Evolutionary conservation across 2,113 vertebrate species (phyloP).

Genomic region (Coturnix japonica): DNA sequence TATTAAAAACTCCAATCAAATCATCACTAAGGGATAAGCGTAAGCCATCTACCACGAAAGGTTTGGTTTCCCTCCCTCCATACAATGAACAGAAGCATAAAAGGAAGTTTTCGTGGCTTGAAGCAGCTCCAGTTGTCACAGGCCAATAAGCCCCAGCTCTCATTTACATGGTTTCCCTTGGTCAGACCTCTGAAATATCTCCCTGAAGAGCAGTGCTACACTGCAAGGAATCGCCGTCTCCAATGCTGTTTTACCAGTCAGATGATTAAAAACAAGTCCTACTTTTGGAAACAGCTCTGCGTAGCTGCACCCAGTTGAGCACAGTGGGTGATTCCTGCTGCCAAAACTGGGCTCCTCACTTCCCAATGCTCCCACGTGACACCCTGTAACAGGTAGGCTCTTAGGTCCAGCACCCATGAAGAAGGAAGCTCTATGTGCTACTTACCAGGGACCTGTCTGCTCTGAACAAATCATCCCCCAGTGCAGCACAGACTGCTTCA

Average conservation of each 20-base stretch:
- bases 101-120: background rate
- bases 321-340: background rate
- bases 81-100: background rate
- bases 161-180: background rate
- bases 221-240: background rate
- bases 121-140: background rate
- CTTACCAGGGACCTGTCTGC: background rate
- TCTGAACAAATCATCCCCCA: background rate
- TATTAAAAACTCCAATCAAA: background rate
- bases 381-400: background rate
- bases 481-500: background rate
- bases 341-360: background rate
- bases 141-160: background rate
- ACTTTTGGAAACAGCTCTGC: background rate
- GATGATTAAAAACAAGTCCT: background rate
- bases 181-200: background rate
- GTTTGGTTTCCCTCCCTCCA: background rate
- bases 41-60: background rate
- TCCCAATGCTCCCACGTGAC: background rate
- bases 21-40: background rate
- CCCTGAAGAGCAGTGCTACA: background rate
- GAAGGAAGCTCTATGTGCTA: background rate
- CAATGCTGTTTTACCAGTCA: background rate
- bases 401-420: rapidly evolving
- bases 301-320: background rate